Evolutionary conservation across 2,797 vertebrate genomes (phyloP).

Genomic region (Onychomys arenicola): DNA sequence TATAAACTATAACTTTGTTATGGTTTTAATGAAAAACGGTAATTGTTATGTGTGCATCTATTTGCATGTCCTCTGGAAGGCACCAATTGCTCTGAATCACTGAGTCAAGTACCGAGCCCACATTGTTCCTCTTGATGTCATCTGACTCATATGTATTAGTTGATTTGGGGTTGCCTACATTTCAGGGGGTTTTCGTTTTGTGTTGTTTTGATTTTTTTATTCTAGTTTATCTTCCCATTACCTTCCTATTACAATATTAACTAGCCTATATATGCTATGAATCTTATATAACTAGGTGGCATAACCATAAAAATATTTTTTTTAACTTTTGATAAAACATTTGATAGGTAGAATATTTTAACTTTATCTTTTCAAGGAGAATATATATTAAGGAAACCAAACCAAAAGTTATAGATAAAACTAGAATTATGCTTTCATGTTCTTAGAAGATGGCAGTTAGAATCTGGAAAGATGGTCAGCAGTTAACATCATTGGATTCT

Average conservation of each 20-base stretch:
- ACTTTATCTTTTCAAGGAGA: background rate
- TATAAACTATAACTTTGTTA: background rate
- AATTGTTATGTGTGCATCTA: too few relatives aligned
- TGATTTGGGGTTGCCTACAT: rapidly evolving
- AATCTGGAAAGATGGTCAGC: too few relatives aligned
- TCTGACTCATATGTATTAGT: background rate
- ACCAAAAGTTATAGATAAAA: background rate
- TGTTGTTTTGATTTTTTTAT: background rate
- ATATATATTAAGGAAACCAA: background rate
- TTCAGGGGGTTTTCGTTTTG: too few relatives aligned
- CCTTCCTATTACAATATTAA: background rate
- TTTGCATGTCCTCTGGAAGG: too few relatives aligned
- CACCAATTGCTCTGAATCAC: too few relatives aligned
- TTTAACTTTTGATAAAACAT: background rate
- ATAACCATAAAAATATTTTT: background rate
- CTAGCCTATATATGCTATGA: background rate
- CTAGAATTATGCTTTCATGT: background rate
- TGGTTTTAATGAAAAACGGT: too few relatives aligned
- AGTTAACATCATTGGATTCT: too few relatives aligned
- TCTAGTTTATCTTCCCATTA: background rate
- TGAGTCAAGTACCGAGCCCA: too few relatives aligned
- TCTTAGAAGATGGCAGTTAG: background rate
- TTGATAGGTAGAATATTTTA: background rate
- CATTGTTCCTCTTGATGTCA: background rate
- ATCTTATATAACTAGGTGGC: background rate